Conservation (phyloP, 2,797 vertebrate genomes). For the Pangasius macronema region DNA sequence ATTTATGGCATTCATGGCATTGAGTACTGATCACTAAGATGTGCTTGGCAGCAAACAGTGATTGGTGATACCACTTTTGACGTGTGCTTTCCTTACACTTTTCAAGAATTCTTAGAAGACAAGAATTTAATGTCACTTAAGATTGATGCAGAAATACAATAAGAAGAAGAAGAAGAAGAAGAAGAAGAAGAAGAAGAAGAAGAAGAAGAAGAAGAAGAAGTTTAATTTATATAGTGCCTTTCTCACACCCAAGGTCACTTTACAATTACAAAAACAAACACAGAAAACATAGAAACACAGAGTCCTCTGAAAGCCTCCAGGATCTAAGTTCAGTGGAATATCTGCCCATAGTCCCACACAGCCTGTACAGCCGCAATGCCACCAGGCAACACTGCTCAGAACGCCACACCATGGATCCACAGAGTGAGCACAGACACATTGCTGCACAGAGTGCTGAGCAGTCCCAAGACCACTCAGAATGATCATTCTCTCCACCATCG, state of each 20-base stretch:
- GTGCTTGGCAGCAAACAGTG: not conserved
- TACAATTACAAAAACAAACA: conserved; percentile 1
- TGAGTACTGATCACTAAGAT: too few relatives aligned
- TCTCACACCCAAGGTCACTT: not conserved
- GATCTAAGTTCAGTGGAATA: not conserved
- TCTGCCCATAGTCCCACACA: not conserved
- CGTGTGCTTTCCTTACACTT: not conserved
- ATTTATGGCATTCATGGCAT: not conserved
- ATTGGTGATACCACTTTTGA: not conserved
- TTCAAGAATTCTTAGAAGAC: not conserved
- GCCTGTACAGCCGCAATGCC: not conserved
- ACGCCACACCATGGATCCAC: not conserved
- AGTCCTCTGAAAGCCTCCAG: not conserved
- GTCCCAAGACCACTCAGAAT: not conserved
- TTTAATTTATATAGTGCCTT: not conserved
- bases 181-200: not conserved
- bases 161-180: not conserved
- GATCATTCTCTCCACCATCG: not conserved
- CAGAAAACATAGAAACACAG: not conserved
- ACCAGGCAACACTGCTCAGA: not conserved
- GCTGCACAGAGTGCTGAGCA: not conserved
- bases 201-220: not conserved
- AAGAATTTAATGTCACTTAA: not conserved
- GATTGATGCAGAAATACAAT: not conserved
- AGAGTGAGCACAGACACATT: not conserved